Evolutionary conservation across 2,113 vertebrate genomes (phyloP).

Genomic region (Micromys minutus): DNA sequence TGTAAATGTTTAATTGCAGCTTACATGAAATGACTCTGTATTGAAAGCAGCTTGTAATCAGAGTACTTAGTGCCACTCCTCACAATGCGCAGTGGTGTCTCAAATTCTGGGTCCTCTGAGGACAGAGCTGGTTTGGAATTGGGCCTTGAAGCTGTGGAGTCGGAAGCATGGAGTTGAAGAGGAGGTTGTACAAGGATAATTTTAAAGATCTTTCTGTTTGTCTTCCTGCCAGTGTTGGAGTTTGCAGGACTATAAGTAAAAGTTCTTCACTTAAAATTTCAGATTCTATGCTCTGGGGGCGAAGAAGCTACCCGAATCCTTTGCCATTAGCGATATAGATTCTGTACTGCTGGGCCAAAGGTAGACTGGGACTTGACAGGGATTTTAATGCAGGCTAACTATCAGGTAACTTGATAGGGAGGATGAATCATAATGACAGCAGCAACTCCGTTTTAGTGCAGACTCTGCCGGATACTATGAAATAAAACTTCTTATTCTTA

Average conservation of each 20-base stretch:
- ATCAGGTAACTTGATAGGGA: no score
- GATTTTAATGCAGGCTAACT: no score
- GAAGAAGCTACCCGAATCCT: no score
- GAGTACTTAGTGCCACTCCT: slow-evolving; percentile 23
- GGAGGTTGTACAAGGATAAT: background rate
- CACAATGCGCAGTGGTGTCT: slow-evolving; percentile 21
- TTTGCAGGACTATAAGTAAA: no score
- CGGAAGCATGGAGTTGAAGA: background rate
- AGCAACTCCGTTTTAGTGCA: no score
- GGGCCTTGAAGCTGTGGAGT: background rate
- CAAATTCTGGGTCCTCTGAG: slow-evolving; percentile 42
- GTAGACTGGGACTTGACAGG: no score
- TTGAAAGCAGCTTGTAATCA: slow-evolving; percentile 66
- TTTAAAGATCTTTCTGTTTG: background rate
- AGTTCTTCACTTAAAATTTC: no score
- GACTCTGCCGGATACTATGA: no score
- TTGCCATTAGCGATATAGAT: no score
- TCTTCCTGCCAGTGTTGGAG: background rate
- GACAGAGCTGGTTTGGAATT: slow-evolving; percentile 39
- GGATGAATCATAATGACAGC: no score
- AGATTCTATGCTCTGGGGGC: no score
- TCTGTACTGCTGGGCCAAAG: no score
- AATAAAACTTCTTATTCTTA: background rate
- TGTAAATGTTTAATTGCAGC: slow-evolving; percentile 78
- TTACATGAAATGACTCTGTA: slow-evolving; percentile 57